These are phyloP conservation scores for Acanthisitta chloris DNA, from an alignment of 2,113 vertebrate genomes.

Conservation along the genomic window DNA sequence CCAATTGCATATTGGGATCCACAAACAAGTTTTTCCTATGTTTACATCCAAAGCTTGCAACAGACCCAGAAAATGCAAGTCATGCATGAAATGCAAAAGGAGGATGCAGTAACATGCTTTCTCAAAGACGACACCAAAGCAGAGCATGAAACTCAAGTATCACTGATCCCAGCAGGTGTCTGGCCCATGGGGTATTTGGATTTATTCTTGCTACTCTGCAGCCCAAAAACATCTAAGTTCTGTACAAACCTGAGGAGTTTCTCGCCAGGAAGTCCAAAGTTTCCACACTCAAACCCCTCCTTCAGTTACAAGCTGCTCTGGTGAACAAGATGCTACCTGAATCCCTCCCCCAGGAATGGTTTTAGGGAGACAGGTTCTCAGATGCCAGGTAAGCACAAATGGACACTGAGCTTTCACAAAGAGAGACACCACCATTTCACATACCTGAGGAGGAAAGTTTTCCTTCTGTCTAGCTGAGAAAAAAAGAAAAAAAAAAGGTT, in stretches of 20 bases:
- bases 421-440: background rate
- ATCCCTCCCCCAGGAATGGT: background rate
- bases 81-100: background rate
- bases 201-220: background rate
- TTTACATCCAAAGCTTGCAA: background rate
- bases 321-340: background rate
- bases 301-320: background rate
- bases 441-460: background rate
- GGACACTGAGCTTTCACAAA: background rate
- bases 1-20: background rate
- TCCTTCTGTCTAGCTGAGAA: background rate
- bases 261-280: background rate
- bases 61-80: background rate
- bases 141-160: background rate
- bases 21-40: background rate
- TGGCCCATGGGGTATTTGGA: background rate
- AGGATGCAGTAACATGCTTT: background rate
- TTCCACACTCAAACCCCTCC: background rate
- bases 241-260: background rate
- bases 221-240: background rate
- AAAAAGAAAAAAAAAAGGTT: accelerated
- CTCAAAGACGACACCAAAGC: background rate
- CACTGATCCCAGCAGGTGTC: background rate
- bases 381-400: background rate
- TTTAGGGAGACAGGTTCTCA: background rate